Evolutionary conservation across 2,113 vertebrate species (phyloP).

Genomic region (Marcusenius ussheri): DNA sequence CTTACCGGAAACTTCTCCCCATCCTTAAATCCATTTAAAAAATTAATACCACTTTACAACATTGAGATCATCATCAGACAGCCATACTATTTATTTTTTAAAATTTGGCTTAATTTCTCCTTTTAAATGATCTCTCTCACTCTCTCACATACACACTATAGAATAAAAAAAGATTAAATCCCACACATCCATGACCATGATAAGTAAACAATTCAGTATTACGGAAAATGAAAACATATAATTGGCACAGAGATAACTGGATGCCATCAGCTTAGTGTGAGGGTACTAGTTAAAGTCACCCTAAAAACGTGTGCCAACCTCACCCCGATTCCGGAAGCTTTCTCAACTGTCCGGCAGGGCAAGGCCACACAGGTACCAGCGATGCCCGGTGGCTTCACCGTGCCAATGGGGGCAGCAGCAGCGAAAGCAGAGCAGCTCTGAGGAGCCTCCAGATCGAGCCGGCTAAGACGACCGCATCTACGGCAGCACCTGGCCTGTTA

Average conservation of each 20-base stretch:
- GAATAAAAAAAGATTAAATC: neutral
- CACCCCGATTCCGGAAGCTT: neutral
- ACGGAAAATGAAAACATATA: neutral
- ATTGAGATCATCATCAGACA: neutral
- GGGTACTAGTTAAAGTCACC: neutral
- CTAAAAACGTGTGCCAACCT: neutral
- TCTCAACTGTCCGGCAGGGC: neutral
- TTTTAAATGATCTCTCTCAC: neutral
- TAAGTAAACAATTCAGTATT: neutral
- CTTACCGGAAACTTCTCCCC: neutral
- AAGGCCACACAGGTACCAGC: neutral
- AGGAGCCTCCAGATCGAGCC: neutral
- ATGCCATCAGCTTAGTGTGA: neutral
- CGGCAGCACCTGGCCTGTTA: neutral
- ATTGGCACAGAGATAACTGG: neutral
- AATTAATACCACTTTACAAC: neutral
- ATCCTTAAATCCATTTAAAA: neutral
- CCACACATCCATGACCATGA: neutral
- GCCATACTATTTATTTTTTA: neutral
- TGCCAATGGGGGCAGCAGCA: neutral
- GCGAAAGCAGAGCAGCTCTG: neutral
- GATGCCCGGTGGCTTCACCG: neutral
- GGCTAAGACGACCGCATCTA: neutral
- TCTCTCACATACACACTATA: neutral
- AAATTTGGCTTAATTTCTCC: neutral